Base-by-base conservation (phyloP, 1,140 invertebrate genomes). In the Papilio polytes region DNA sequence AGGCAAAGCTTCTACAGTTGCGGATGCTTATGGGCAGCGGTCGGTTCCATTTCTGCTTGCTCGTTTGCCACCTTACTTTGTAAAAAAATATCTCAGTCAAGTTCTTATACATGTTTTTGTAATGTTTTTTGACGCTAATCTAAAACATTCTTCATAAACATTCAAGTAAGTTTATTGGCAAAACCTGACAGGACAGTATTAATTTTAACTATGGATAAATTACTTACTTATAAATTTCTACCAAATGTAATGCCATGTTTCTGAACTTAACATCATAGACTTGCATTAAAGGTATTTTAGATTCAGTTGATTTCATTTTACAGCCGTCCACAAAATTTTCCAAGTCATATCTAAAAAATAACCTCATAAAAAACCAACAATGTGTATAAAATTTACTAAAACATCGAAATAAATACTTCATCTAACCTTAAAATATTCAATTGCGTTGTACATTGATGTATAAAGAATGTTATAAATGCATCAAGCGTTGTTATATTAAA, bases 391-490 rank as follows among this genome's bases (percentile, higher is more conserved):
- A 31, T 31, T 31, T 31, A 36, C 36, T 36, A 36, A 36, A 36
- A 36, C 6, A 2, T 2, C 3, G 6, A 36, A 0, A 36, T 4
- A 36, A 80, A n/a, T 4, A 74, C 18, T 20, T 10, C 12, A 9
- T 56, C 78, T 82, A 77, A 93, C 91, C 89, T 89, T 26, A 93
- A 74, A 80, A 92, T 91, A 76, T 82, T 81, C 22, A 92, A 63
- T 81, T 93, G 91, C 46, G 89, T 87, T 80, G 89, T 86, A 82
- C 84, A 86, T 81, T 92, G 90, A 15, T 87, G 87, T n/a, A 90
- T 78, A 9, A 90, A 80, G 74, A 86, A 90, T 4, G 89, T 82
- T 51, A 91, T 84, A 79, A 89, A 86, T 10, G 83, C 86, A 80
- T 93, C 91, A 63, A 91, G 88, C 3, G 86, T 86, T 22, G 89